phyloP scores from a whole-genome alignment of 1,140 invertebrate species.

The Nasonia giraulti region DNA sequence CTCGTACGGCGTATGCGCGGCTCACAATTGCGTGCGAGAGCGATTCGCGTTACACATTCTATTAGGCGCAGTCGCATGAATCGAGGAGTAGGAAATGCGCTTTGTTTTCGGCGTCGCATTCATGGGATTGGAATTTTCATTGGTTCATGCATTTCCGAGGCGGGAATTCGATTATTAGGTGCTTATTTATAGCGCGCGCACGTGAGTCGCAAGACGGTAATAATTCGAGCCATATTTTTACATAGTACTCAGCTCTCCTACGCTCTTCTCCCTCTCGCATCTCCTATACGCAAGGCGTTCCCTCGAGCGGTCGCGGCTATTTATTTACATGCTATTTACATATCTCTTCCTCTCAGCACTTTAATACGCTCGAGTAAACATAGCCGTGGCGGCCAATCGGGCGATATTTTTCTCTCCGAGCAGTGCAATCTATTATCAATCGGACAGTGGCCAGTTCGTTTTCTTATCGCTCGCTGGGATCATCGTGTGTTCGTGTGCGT shows the following conservation, averaged over 20 bases:
- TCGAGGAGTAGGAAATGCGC: conserved; percentile 8
- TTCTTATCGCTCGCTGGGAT: not conserved
- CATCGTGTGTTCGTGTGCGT: not conserved
- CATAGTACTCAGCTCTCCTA: not conserved
- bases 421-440: conserved; percentile 37
- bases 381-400: conserved; percentile 7
- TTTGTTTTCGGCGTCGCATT: not conserved
- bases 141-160: not conserved
- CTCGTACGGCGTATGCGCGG: not conserved
- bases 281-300: too few species aligned
- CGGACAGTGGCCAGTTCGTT: conserved; percentile 15
- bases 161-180: not conserved
- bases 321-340: conserved; percentile 45
- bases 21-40: not conserved
- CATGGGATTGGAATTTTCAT: conserved; percentile 6
- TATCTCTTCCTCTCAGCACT: conserved; percentile 39
- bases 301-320: not conserved
- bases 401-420: conserved; percentile 17
- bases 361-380: conserved; percentile 20
- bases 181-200: not conserved
- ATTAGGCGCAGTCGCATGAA: not conserved
- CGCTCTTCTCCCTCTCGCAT: too few species aligned
- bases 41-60: conserved; percentile 26
- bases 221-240: not conserved
- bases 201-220: not conserved